phyloP scores from a whole-genome alignment of 2,888 invertebrate species.

The Synergus itoensis region DNA sequence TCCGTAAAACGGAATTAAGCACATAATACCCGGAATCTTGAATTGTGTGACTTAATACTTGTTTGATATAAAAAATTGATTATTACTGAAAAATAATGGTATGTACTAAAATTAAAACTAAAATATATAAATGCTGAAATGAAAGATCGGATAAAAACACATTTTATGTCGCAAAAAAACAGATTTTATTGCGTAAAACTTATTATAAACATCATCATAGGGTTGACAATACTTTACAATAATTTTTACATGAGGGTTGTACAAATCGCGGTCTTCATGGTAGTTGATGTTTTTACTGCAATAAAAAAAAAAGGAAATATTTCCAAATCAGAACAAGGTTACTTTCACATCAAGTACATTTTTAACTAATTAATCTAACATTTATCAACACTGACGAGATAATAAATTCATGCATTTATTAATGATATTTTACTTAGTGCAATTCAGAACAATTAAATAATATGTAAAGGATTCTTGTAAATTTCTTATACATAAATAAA shows the following conservation, averaged over 20 bases:
- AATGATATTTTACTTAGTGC: not conserved
- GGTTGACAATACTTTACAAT: slow-evolving; percentile 67
- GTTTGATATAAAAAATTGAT: too few species aligned
- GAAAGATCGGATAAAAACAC: not conserved
- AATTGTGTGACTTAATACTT: too few species aligned
- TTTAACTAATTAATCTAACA: not conserved
- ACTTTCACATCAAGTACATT: not conserved
- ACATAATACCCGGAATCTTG: too few species aligned
- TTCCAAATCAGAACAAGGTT: slow-evolving; percentile 43
- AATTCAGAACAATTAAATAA: not conserved
- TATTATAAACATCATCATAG: slow-evolving; percentile 65
- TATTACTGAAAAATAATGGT: too few species aligned
- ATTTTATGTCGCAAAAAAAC: slow-evolving; percentile 38
- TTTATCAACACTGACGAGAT: not conserved
- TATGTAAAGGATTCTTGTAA: not conserved
- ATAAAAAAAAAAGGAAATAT: slow-evolving; percentile 61
- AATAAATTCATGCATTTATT: not conserved
- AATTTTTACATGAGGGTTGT: slow-evolving; percentile 67
- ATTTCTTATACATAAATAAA: not conserved
- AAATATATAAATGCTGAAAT: not conserved
- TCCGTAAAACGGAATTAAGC: too few species aligned
- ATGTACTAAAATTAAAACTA: not conserved
- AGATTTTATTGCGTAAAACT: slow-evolving; percentile 62
- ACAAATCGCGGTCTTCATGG: slow-evolving; percentile 67
- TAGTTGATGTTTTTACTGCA: slow-evolving; percentile 70